These are phyloP conservation scores for Antheraea assamensis DNA, from an alignment of 2,888 invertebrate genomes.

Conservation along the genomic window DNA sequence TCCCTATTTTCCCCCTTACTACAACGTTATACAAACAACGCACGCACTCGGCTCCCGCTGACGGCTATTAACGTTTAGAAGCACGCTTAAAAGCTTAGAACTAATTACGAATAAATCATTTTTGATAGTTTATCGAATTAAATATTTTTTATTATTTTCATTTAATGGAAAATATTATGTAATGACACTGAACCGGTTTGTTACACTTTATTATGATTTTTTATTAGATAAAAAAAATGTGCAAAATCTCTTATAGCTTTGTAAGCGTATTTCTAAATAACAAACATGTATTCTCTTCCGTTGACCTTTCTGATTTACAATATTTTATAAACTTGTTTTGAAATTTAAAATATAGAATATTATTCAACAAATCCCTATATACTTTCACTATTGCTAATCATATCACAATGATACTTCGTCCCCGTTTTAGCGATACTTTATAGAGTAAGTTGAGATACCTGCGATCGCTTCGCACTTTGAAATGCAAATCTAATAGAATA, in stretches of 20 bases:
- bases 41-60: not conserved
- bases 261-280: conserved; percentile 8
- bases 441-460: not conserved
- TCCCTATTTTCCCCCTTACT: not conserved
- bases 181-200: not conserved
- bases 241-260: not conserved
- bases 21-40: not conserved
- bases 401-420: conserved; percentile 15
- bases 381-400: conserved; percentile 7
- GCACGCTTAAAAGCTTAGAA: not conserved
- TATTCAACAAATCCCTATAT: not conserved
- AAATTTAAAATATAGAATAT: not conserved
- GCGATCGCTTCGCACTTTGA: not conserved
- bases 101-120: not conserved
- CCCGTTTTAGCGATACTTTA: not conserved
- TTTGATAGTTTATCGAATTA: not conserved
- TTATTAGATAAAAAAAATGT: not conserved
- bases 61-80: not conserved
- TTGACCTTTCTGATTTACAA: not conserved
- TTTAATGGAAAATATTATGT: not conserved
- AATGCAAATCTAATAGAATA: too few relatives aligned
- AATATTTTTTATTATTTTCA: not conserved
- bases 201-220: not conserved
- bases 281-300: not conserved
- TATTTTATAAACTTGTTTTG: not conserved